Conservation (phyloP, 2,113 vertebrate genomes). For the Scortum barcoo region DNA sequence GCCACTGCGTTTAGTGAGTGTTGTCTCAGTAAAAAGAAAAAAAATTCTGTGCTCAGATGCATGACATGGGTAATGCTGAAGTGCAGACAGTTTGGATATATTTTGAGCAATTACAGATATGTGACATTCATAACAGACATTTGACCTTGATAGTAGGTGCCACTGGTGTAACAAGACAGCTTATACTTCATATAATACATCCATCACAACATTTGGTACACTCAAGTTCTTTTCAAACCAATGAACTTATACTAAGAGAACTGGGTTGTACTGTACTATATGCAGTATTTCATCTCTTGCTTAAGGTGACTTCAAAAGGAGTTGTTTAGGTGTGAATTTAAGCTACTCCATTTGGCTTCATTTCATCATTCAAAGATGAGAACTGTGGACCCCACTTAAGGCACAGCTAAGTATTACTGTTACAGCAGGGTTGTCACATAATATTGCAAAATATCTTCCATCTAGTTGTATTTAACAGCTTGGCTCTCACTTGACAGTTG, state of each 20-base stretch:
- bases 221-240: background rate
- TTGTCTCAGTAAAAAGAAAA: background rate
- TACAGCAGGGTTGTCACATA: background rate
- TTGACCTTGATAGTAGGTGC: background rate
- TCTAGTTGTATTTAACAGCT: background rate
- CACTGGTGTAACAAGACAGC: background rate
- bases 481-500: background rate
- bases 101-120: background rate
- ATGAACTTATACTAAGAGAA: background rate
- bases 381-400: background rate
- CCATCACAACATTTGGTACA: background rate
- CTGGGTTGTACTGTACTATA: background rate
- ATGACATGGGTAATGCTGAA: background rate
- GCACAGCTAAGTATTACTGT: background rate
- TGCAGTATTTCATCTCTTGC: background rate
- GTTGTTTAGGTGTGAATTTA: background rate
- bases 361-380: background rate
- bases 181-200: background rate
- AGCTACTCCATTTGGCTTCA: too few relatives aligned
- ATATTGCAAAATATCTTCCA: background rate
- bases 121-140: background rate
- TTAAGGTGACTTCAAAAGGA: background rate
- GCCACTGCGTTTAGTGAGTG: conserved; percentile 1
- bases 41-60: background rate
- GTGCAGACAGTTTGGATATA: background rate